Conservation (phyloP, 2,113 vertebrate species). For the Onychorhynchus coronatus region DNA sequence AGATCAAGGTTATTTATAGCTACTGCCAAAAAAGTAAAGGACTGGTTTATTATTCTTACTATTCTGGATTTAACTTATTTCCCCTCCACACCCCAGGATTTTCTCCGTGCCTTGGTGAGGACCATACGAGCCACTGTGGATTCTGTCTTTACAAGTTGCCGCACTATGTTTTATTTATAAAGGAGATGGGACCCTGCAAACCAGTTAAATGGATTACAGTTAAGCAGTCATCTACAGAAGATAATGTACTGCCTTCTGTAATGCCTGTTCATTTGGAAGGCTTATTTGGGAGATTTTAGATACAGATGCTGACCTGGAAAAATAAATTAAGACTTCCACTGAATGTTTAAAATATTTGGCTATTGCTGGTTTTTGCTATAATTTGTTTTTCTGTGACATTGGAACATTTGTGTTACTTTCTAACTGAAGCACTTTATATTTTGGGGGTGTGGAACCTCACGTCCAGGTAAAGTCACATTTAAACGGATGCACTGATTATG, state of each 20-base stretch:
- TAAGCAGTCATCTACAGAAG: constrained; percentile 60
- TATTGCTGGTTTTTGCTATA: constrained; percentile 8
- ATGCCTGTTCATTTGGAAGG: constrained; percentile 49
- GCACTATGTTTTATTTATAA: constrained; percentile 68
- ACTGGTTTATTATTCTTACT: constrained; percentile 44
- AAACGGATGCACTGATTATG: constrained; percentile 58
- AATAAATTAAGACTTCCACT: constrained; percentile 19
- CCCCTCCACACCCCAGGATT: background rate
- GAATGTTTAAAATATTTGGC: constrained; percentile 41
- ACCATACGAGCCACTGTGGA: constrained; percentile 2
- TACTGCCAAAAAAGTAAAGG: constrained; percentile 65
- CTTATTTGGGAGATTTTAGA: constrained; percentile 63
- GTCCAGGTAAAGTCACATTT: constrained; percentile 49
- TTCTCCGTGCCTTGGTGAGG: constrained; percentile 65
- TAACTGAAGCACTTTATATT: constrained; percentile 75
- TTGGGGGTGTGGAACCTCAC: background rate
- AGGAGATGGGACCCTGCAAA: constrained; percentile 66
- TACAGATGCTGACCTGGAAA: constrained; percentile 56
- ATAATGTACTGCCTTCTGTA: constrained; percentile 52
- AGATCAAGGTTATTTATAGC: constrained; percentile 70
- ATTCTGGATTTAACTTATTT: constrained; percentile 58
- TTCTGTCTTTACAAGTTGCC: constrained; percentile 47
- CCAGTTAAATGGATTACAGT: constrained; percentile 75
- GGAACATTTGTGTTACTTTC: constrained; percentile 27
- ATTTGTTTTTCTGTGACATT: background rate